Conservation (phyloP, 2,888 invertebrate species). For the Lycaena phlaeas region DNA sequence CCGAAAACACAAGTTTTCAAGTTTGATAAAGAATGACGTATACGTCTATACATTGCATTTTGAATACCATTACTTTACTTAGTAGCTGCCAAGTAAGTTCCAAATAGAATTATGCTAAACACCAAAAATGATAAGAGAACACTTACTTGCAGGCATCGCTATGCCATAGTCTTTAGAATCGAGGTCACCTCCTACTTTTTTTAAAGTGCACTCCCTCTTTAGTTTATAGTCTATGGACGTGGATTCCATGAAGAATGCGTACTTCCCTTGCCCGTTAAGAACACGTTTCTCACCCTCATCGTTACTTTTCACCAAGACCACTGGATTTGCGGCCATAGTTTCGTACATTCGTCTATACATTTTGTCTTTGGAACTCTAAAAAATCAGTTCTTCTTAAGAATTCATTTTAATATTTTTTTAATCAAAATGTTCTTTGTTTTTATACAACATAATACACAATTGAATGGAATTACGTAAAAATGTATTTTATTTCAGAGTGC, state of each 20-base stretch:
- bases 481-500: no score
- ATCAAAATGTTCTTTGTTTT: no score
- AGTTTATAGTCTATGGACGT: constrained; percentile 92
- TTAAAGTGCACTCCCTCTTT: constrained; percentile 85
- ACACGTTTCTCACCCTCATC: constrained; percentile 90
- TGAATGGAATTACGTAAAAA: no score
- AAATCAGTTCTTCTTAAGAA: constrained; percentile 13
- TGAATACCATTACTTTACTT: no score
- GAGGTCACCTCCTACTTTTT: constrained; percentile 84
- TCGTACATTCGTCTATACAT: constrained; percentile 92
- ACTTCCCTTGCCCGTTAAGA: constrained; percentile 61
- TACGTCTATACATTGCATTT: no score
- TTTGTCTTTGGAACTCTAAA: constrained; percentile 82
- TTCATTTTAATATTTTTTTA: no score
- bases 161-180: constrained; percentile 90
- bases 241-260: constrained; percentile 98
- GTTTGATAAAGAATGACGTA: no score
- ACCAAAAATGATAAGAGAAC: neutral
- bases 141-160: constrained; percentile 86
- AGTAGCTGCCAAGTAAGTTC: no score
- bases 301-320: constrained; percentile 84
- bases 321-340: constrained; percentile 86
- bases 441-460: no score
- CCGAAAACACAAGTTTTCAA: no score
- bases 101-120: no score